Evolutionary conservation across 2,888 invertebrate genomes (phyloP), one percentile per base, ranked within the genome.

Genomic region (Cantharis nigra): DNA sequence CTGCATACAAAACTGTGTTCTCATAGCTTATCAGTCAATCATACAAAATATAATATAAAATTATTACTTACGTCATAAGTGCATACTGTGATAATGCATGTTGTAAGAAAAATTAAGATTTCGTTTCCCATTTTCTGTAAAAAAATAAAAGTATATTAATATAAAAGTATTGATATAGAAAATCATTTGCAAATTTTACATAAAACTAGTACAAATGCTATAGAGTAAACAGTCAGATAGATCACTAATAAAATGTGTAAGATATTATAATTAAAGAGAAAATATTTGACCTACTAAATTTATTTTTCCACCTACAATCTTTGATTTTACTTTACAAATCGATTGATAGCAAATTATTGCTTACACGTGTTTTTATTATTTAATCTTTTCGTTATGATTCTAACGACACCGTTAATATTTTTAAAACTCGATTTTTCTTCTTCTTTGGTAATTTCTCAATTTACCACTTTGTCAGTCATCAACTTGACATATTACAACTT

Each of bases 31-130:
- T 49, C 49, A 49, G 7, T 49, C 49, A 49, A 7, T 49, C n/a
- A 18, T 18, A 28, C 23, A 67, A 69, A 67, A 69, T 28, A 75
- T 76, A 80, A 75, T 78, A 81, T 76, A 78, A 80, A 81, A 81
- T 79, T 80, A 69, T 67, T 81, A 83, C 83, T 83, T 83, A 83
- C 83, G 80, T 83, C 83, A 83, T 83, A 80, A 20, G 83, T 81
- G 81, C 81, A 82, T 71, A 80, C 83, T 76, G 80, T 81, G 73
- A 82, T 72, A 71, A 83, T 78, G 81, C 82, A 83, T 73, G 82
- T 82, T 76, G 82, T 79, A 72, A 82, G 81, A 78, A 83, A 81
- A 80, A 83, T 78, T 80, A 82, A 80, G 78, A 81, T 76, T 79
- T 81, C 80, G 75, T 80, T 80, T 77, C 80, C 82, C 83, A 83